These are phyloP conservation scores for Mustela lutreola DNA, from an alignment of 2,113 vertebrate species.

Conservation along the genomic window DNA sequence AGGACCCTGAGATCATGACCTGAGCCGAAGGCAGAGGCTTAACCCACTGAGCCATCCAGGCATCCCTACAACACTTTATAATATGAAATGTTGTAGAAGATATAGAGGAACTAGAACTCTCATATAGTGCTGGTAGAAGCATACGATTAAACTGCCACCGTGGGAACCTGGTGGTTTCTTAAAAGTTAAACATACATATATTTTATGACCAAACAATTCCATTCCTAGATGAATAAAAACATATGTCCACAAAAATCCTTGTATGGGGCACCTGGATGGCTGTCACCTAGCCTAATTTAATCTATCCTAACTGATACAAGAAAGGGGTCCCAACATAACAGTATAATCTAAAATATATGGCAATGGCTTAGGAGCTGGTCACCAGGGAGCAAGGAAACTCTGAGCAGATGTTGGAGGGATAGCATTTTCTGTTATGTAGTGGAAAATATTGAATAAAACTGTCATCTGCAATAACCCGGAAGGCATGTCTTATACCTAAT, in stretches of 20 bases:
- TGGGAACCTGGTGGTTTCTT: background rate
- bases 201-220: background rate
- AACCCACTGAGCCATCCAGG: too few relatives aligned
- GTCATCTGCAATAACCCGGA: background rate
- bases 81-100: background rate
- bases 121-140: background rate
- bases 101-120: background rate
- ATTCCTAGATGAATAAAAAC: background rate
- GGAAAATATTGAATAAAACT: conserved; percentile 26
- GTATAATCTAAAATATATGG: conserved; percentile 6
- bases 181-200: background rate
- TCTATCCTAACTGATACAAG: background rate
- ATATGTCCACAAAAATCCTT: background rate
- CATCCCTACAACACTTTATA: background rate
- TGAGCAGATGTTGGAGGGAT: background rate
- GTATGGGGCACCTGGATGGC: background rate
- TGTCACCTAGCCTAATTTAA: background rate
- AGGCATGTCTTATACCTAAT: background rate
- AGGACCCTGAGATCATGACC: too few relatives aligned
- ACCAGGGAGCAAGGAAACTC: background rate
- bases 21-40: too few relatives aligned
- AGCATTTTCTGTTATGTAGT: background rate
- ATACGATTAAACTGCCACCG: background rate
- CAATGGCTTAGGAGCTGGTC: background rate
- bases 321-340: background rate